Evolutionary conservation across 1,140 invertebrate genomes (phyloP), one percentile per base, ranked within the genome.

Genomic region (Leptinotarsa defecta): DNA sequence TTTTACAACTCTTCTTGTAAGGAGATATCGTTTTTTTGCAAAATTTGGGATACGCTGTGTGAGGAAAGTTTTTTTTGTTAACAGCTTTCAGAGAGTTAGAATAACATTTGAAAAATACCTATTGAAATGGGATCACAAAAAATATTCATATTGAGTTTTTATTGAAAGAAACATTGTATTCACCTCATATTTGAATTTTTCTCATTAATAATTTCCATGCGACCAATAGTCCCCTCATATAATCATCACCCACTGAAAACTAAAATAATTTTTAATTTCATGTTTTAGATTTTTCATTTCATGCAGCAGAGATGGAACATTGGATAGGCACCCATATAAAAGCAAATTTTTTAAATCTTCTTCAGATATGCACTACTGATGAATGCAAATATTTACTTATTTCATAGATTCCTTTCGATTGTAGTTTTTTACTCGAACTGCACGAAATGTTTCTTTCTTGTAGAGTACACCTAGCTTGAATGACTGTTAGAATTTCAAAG

Each of bases 311-410:
- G 64, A 65, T 22, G 64, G 64, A 65, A 65, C 64, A 15, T 34
- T 65, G 64, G 64, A 65, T 20, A 65, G 64, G 20, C 20, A 24
- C 13, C 64, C 64, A 15, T 24, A 65, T 65, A 49, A 49, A 68
- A 72, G 62, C 61, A 48, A 76, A 72, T 76, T 76, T 67, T 48
- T 61, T 5, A 48, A 62, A 67, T 72, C 52, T 72, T 52, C 69
- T 48, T 48, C 70, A 48, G 70, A 65, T 43, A 76, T 76, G 69
- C 70, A 76, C 48, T 76, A 72, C 71, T 76, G 68, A 76, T 11
- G 4, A 17, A 57, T 57, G 52, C 15, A 57, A 57, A 57, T 57
- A 57, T 1, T 57, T 57, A 57, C n/a, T 57, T 13, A 57, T 43
- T 43, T 43, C 34, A 43, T 43, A 43, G 8, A 43, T 11, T 43